Evolutionary conservation across 2,113 vertebrate species (phyloP).

Genomic region (Anseranas semipalmata): DNA sequence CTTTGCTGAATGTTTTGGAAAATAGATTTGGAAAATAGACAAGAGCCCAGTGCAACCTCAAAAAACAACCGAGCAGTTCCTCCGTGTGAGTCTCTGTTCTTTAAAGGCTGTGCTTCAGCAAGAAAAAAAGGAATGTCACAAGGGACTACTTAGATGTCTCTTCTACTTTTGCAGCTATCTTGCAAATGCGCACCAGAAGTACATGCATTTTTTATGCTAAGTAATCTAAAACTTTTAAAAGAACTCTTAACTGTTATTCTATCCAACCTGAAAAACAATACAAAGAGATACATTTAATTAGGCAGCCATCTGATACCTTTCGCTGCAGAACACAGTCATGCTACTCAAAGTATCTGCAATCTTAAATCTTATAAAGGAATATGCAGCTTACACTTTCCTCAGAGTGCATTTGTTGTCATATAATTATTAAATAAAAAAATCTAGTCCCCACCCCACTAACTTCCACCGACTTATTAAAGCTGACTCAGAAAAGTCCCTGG

Average conservation of each 20-base stretch:
- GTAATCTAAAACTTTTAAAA: conserved; percentile 79
- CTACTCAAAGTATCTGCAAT: conserved; percentile 26
- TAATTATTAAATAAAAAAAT: background rate
- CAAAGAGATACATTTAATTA: conserved; percentile 76
- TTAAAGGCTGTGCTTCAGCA: background rate
- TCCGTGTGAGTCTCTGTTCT: background rate
- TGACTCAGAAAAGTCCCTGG: background rate
- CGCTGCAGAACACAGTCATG: conserved; percentile 10
- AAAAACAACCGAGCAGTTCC: background rate
- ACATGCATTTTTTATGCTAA: conserved; percentile 83
- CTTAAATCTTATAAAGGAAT: conserved; percentile 16
- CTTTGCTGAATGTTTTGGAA: background rate
- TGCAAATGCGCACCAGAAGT: conserved; percentile 61
- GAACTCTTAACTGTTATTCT: conserved; percentile 80
- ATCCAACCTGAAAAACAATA: conserved; percentile 78
- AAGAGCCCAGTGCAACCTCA: background rate
- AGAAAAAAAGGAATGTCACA: background rate
- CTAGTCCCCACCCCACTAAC: background rate
- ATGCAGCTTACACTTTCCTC: background rate
- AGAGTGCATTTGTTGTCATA: background rate
- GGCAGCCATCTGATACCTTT: conserved; percentile 68
- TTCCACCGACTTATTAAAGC: background rate
- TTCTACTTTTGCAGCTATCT: conserved; percentile 57
- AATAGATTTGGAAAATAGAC: background rate
- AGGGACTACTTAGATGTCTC: conserved; percentile 58